phyloP scores from a whole-genome alignment of 2,113 vertebrate genomes.

The Girardinichthys multiradiatus region DNA sequence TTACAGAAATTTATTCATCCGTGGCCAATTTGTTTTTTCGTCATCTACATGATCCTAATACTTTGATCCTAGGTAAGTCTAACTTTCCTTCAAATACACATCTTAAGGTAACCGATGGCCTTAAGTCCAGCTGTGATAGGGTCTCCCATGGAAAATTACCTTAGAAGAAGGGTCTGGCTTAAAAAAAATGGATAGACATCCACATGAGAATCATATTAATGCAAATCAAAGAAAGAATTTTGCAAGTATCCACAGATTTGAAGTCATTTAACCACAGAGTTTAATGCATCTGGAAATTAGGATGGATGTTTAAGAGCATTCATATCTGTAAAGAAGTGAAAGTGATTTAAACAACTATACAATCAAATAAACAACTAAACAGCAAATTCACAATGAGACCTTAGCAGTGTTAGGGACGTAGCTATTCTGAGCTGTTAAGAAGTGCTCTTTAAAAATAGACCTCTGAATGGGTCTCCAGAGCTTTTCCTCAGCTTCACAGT shows the following conservation, averaged over 20 bases:
- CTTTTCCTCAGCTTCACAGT: slow-evolving; percentile 37
- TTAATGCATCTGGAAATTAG: background rate
- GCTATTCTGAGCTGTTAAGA: background rate
- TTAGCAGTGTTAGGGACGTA: background rate
- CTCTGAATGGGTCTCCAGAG: slow-evolving; percentile 32
- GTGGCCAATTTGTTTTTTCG: too few relatives aligned
- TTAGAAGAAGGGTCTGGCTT: too few relatives aligned
- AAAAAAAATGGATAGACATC: background rate
- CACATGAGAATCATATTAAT: background rate
- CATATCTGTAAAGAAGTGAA: background rate
- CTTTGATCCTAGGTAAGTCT: too few relatives aligned
- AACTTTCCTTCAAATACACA: too few relatives aligned
- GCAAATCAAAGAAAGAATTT: background rate
- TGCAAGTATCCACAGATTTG: too few relatives aligned
- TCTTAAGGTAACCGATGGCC: too few relatives aligned
- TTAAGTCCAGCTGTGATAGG: too few relatives aligned
- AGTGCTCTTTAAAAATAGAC: slow-evolving; percentile 24
- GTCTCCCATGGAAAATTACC: too few relatives aligned
- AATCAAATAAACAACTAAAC: background rate
- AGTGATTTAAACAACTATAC: background rate
- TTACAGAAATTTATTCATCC: too few relatives aligned
- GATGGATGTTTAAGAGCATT: too few relatives aligned
- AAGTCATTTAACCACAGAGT: background rate
- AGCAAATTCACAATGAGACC: background rate
- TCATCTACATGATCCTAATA: too few relatives aligned